A percentile compares a stretch with the other conserved stretches of the same genome.
These are phyloP conservation scores for Conops quadrifasciatus DNA, from an alignment of 2,888 invertebrate species.

Conservation along the genomic window DNA sequence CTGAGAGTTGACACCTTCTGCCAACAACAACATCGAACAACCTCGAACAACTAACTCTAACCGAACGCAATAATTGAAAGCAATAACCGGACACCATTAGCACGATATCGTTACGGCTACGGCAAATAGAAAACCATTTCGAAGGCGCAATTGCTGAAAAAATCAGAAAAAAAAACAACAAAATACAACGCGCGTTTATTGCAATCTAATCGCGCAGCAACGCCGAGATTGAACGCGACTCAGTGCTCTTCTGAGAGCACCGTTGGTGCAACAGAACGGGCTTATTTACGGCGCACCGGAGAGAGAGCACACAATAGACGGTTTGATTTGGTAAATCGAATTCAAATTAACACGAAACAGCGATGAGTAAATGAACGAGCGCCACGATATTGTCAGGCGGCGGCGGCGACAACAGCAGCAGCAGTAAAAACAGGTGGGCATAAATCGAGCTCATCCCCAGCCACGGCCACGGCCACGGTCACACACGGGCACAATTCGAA, in stretches of 20 bases:
- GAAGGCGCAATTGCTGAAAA: neutral
- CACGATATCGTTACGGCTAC: no score
- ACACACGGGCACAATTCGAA: conserved; percentile 7
- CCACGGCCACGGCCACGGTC: no score
- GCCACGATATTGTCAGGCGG: conserved; percentile 21
- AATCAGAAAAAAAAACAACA: neutral
- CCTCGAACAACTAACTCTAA: no score
- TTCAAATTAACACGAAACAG: conserved; percentile 36
- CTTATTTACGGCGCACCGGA: conserved; percentile 29
- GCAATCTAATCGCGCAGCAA: no score
- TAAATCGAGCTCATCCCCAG: conserved; percentile 9
- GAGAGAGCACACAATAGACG: conserved; percentile 1
- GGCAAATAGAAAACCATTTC: no score
- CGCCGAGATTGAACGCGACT: neutral
- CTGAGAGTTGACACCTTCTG: no score
- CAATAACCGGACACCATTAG: no score
- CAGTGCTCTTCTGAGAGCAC: conserved; percentile 1
- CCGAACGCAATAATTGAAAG: no score
- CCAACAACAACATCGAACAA: no score
- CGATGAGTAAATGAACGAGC: conserved; percentile 12
- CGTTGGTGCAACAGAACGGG: neutral
- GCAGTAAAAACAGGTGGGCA: conserved; percentile 16
- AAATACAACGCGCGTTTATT: neutral
- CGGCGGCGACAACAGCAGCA: conserved; percentile 1
- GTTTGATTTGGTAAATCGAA: conserved; percentile 36